phyloP scores from a whole-genome alignment of 2,113 vertebrate genomes.

The Cebidichthys violaceus region DNA sequence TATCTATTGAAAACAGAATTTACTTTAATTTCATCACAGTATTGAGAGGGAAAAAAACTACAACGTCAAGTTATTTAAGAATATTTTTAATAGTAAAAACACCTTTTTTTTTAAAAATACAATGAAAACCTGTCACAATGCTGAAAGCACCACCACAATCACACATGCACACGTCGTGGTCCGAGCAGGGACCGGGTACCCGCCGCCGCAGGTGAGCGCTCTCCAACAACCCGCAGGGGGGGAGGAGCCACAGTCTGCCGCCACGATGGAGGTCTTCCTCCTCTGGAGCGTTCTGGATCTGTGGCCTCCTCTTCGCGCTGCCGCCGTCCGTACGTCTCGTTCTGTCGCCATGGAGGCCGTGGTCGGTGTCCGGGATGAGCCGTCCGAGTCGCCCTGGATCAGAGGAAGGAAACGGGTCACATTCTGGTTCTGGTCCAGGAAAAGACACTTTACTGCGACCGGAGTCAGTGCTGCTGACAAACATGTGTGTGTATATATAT shows the following conservation, averaged over 20 bases:
- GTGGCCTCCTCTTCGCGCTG: conserved; percentile 9
- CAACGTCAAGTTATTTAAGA: background rate
- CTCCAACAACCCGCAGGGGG: background rate
- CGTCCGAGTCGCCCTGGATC: conserved; percentile 71
- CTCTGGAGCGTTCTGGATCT: too few relatives aligned
- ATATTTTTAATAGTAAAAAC: background rate
- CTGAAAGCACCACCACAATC: background rate
- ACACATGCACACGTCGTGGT: background rate
- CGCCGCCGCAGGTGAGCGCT: conserved; percentile 8
- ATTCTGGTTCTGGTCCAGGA: background rate
- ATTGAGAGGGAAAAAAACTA: background rate
- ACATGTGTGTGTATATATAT: too few relatives aligned
- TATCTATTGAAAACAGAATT: too few relatives aligned
- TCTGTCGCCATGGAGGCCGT: conserved; percentile 65
- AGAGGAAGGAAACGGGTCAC: background rate
- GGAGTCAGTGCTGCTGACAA: too few relatives aligned
- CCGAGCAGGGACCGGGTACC: background rate
- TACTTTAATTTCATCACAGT: background rate
- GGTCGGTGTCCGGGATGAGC: conserved; percentile 79
- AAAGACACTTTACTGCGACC: background rate
- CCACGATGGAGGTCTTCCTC: background rate
- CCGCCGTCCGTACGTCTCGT: conserved; percentile 37
- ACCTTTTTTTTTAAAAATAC: too few relatives aligned
- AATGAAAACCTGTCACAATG: too few relatives aligned
- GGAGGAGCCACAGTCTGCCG: conserved; percentile 11